A percentile compares a stretch with the other conserved stretches of the same genome.
Evolutionary conservation across 1,140 invertebrate species (phyloP).

Genomic region (Temnothorax nylanderi): DNA sequence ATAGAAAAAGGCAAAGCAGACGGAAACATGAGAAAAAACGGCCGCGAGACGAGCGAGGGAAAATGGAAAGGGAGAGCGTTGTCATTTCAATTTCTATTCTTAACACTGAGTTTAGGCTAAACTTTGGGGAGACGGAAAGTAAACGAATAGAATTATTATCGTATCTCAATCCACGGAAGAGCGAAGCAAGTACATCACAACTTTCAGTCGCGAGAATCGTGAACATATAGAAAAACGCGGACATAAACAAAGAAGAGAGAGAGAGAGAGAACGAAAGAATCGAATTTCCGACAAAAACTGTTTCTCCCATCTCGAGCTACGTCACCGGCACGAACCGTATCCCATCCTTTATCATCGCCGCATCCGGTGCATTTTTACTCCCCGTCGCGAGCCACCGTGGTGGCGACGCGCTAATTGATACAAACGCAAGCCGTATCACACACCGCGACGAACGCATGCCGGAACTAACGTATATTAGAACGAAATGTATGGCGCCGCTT

Average conservation of each 20-base stretch:
- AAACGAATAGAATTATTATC: not conserved
- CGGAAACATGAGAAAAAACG: constrained; percentile 12
- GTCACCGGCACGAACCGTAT: constrained; percentile 13
- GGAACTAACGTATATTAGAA: constrained; percentile 43
- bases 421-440: constrained; percentile 43
- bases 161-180: not conserved
- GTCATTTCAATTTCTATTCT: constrained; percentile 21
- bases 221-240: not conserved
- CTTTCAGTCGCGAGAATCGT: not conserved
- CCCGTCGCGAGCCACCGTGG: not conserved
- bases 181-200: not conserved
- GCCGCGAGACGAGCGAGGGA: not conserved
- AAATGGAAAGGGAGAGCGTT: not conserved
- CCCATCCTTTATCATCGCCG: constrained; percentile 26
- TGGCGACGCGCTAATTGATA: constrained; percentile 50
- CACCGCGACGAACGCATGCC: not conserved
- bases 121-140: not conserved
- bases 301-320: constrained; percentile 15
- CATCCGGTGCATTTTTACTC: constrained; percentile 17
- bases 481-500: not conserved
- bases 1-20: constrained; percentile 7
- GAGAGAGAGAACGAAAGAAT: not conserved
- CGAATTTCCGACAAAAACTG: constrained; percentile 1
- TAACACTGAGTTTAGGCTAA: constrained; percentile 24
- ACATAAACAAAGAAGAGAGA: not conserved